Percentiles rank a stretch among this genome's conserved stretches.
Conservation (phyloP, 2,888 invertebrate genomes). For the Idaea dimidiata region DNA sequence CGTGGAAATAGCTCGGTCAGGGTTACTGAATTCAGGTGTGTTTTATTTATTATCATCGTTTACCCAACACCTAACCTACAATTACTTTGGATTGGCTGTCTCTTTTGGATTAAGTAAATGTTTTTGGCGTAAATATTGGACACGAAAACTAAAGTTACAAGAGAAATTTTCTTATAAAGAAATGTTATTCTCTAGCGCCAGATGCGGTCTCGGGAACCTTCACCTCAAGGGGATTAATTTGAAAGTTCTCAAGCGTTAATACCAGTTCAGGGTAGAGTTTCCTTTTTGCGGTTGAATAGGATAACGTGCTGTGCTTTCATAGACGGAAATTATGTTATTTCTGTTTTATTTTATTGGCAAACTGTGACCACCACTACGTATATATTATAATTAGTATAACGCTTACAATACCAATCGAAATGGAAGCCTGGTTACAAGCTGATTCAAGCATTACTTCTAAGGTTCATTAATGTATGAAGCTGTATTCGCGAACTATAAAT, state of each 20-base stretch:
- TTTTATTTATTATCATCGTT: conserved; percentile 15
- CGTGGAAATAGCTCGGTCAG: conserved; percentile 24
- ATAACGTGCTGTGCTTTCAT: conserved; percentile 2
- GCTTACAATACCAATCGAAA: not conserved
- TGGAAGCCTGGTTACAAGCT: not conserved
- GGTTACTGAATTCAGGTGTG: conserved; percentile 22
- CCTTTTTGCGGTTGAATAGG: conserved; percentile 59
- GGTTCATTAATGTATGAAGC: not conserved
- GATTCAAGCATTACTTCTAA: not conserved
- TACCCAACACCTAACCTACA: conserved; percentile 5
- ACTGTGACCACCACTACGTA: not conserved
- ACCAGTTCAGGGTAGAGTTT: conserved; percentile 53
- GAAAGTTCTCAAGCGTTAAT: conserved; percentile 63
- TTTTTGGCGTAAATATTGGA: not conserved
- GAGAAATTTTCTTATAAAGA: conserved; percentile 39
- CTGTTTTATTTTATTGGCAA: not conserved
- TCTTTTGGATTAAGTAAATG: conserved; percentile 9
- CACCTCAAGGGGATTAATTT: conserved; percentile 73
- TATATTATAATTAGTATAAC: not conserved
- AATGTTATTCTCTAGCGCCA: conserved; percentile 57
- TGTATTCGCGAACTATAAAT: not conserved
- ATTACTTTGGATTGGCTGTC: conserved; percentile 6
- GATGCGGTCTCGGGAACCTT: conserved; percentile 45
- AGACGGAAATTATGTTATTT: conserved; percentile 1
- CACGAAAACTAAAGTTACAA: conserved; percentile 10